These are phyloP conservation scores for Nudaria mundana DNA, from an alignment of 2,888 invertebrate species.

Conservation along the genomic window DNA sequence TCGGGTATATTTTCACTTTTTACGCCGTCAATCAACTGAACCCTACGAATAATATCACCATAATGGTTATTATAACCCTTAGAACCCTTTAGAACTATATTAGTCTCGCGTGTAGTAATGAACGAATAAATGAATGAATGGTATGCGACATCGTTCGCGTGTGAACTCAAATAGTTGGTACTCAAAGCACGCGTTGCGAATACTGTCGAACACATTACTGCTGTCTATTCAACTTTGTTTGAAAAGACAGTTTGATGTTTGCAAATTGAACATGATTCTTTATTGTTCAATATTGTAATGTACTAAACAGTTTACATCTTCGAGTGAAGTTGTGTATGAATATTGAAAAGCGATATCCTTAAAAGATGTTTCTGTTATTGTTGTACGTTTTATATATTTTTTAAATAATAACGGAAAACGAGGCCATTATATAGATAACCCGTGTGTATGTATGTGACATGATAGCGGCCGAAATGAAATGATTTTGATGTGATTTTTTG, in stretches of 20 bases:
- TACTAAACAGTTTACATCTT: slow-evolving; percentile 11
- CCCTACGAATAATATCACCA: slow-evolving; percentile 2
- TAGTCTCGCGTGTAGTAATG: slow-evolving; percentile 20
- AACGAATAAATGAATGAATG: slow-evolving; percentile 26
- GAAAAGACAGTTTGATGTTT: slow-evolving; percentile 34
- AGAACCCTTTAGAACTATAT: no score
- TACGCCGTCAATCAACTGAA: slow-evolving; percentile 7
- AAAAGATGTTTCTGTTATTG: not conserved
- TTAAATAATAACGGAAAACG: not conserved
- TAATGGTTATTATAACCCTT: slow-evolving; percentile 2
- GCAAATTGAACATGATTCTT: slow-evolving; percentile 36
- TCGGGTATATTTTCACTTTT: slow-evolving; percentile 1
- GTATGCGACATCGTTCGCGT: slow-evolving; percentile 24
- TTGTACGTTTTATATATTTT: not conserved
- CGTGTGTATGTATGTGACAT: no score
- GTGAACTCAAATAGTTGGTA: slow-evolving; percentile 33
- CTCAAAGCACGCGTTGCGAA: slow-evolving; percentile 36
- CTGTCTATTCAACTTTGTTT: slow-evolving; percentile 30
- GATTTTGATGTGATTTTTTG: no score
- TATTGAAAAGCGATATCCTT: slow-evolving; percentile 1
- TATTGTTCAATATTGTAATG: slow-evolving; percentile 23
- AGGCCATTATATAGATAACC: no score
- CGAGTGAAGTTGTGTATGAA: slow-evolving; percentile 5
- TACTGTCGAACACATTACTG: slow-evolving; percentile 32
- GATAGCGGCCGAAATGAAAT: no score